Evolutionary conservation across 2,797 vertebrate genomes (phyloP).

Genomic region (Neosilurus hyrtlii): DNA sequence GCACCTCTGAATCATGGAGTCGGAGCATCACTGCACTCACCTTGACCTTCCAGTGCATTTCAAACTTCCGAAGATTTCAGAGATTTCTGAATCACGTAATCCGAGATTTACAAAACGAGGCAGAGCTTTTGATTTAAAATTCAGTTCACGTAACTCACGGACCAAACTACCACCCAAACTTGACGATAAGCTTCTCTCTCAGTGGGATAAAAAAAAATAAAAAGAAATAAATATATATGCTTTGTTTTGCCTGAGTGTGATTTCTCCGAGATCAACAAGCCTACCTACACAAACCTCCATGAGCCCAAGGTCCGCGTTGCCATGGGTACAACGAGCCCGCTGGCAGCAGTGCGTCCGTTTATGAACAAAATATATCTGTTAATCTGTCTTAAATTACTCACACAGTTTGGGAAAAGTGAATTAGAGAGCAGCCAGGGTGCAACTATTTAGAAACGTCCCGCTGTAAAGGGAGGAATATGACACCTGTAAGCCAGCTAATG

Average conservation of each 20-base stretch:
- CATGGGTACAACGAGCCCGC: constrained; percentile 49
- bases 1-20: neutral
- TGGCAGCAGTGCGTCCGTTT: constrained; percentile 45
- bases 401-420: neutral
- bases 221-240: constrained; percentile 3
- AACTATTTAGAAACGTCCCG: neutral
- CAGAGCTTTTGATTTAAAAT: neutral
- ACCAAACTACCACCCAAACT: neutral
- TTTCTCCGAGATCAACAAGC: constrained; percentile 31
- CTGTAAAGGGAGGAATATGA: constrained; percentile 4
- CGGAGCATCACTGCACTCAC: neutral
- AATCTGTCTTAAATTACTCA: constrained; percentile 13
- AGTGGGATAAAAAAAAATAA: constrained; percentile 23
- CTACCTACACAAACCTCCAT: constrained; percentile 33
- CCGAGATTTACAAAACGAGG: neutral
- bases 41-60: neutral
- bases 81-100: neutral
- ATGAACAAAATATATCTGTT: constrained; percentile 28
- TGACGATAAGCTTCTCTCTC: constrained; percentile 23
- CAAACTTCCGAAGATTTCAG: neutral
- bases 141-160: no score
- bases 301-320: constrained; percentile 49
- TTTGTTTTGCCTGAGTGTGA: constrained; percentile 21
- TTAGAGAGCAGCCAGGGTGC: constrained; percentile 11
- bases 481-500: neutral